Percentiles rank a stretch among this genome's conserved stretches.
phyloP scores from a whole-genome alignment of 2,888 invertebrate genomes.

The Tetragonula carbonaria region DNA sequence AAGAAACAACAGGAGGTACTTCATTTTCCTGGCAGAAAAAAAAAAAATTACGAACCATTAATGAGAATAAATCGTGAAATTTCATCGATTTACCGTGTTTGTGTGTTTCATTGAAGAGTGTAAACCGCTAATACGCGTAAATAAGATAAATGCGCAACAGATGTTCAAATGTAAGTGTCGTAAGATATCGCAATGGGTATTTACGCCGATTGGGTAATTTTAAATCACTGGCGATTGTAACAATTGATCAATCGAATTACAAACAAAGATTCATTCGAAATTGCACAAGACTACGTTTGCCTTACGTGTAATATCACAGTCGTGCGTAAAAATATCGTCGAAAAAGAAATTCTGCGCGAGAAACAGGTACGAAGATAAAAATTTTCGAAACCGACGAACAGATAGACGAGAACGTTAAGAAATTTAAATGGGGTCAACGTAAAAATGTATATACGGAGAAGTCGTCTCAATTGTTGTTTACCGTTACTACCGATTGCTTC shows the following conservation, averaged over 20 bases:
- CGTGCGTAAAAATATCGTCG: not conserved
- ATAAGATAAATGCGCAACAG: slow-evolving; percentile 12
- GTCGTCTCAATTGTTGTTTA: slow-evolving; percentile 39
- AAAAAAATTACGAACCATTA: not conserved
- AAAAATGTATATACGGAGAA: slow-evolving; percentile 35
- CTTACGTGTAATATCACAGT: not conserved
- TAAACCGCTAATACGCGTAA: not conserved
- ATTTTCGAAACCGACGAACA: not conserved
- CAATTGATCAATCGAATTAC: not conserved
- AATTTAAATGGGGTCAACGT: slow-evolving; percentile 37
- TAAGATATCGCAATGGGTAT: not conserved
- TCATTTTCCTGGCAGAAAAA: slow-evolving; percentile 61
- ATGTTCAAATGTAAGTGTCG: not conserved
- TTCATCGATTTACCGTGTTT: not conserved
- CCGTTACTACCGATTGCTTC: slow-evolving; percentile 34
- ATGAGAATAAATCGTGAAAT: not conserved
- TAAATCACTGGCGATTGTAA: slow-evolving; percentile 2
- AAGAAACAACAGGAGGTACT: slow-evolving; percentile 45
- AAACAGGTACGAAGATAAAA: not conserved
- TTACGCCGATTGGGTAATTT: not conserved
- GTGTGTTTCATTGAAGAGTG: not conserved
- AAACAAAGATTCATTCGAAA: not conserved
- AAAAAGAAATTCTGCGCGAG: not conserved
- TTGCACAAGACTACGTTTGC: too few relatives aligned
- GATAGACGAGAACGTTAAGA: not conserved